These are phyloP conservation scores for Tuta absoluta DNA, from an alignment of 2,888 invertebrate species.

Conservation along the genomic window DNA sequence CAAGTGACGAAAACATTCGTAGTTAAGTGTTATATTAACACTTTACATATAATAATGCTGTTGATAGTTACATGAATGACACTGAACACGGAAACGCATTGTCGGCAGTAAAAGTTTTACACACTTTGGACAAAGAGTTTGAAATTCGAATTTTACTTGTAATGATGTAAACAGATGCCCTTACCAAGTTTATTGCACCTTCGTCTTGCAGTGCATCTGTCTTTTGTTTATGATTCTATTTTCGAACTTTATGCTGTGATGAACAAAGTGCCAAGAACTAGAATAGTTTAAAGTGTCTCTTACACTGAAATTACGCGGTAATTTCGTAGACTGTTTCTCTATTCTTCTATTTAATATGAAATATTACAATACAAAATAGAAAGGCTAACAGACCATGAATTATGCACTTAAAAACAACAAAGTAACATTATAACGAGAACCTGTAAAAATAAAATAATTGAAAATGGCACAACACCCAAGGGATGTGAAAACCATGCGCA, in stretches of 20 bases:
- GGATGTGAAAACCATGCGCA: too few relatives aligned
- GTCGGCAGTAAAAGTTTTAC: constrained; percentile 31
- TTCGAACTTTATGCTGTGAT: constrained; percentile 16
- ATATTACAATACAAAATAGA: too few relatives aligned
- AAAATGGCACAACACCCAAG: too few relatives aligned
- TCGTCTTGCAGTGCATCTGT: constrained; percentile 27
- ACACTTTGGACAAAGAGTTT: constrained; percentile 48
- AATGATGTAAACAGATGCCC: constrained; percentile 38
- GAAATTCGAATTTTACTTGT: constrained; percentile 42
- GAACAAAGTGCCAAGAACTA: neutral
- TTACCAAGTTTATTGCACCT: constrained; percentile 40
- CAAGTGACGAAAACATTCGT: constrained; percentile 22
- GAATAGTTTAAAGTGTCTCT: constrained; percentile 16
- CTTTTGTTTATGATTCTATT: constrained; percentile 28
- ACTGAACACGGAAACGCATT: constrained; percentile 12
- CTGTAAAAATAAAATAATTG: too few relatives aligned
- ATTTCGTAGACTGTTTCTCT: neutral
- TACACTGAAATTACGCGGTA: neutral
- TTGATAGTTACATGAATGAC: neutral
- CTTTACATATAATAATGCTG: neutral
- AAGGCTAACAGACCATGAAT: too few relatives aligned
- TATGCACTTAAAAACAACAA: too few relatives aligned
- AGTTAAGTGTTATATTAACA: constrained; percentile 19
- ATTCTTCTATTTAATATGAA: too few relatives aligned
- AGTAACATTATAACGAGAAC: too few relatives aligned